Conservation (phyloP, 2,113 vertebrate species). For the Illadopsis cleaveri region DNA sequence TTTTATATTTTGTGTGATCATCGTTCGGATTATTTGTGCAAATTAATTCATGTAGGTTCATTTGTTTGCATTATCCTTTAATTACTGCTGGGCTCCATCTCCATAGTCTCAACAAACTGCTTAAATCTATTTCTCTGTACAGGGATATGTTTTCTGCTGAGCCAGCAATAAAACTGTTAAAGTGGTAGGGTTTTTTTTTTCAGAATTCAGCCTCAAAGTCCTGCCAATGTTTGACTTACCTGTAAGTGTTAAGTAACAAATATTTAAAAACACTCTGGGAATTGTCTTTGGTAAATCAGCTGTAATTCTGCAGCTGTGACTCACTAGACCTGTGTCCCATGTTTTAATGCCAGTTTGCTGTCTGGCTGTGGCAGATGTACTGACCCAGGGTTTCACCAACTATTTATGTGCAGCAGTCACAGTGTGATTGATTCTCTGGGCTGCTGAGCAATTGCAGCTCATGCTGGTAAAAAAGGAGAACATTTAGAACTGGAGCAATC, state of each 20-base stretch:
- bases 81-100: neutral
- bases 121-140: neutral
- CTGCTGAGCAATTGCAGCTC: neutral
- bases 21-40: neutral
- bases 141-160: neutral
- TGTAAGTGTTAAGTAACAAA: neutral
- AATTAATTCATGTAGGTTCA: neutral
- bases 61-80: neutral
- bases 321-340: neutral
- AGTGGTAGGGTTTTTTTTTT: neutral
- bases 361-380: neutral
- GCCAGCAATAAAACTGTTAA: neutral
- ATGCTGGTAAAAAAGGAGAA: neutral
- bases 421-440: neutral
- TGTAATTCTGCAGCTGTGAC: neutral
- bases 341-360: neutral
- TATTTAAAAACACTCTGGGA: neutral
- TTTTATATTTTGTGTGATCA: neutral
- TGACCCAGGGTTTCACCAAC: neutral
- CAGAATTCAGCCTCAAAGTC: neutral
- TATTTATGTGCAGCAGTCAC: neutral
- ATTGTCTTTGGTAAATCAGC: neutral
- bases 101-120: neutral
- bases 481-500: neutral
- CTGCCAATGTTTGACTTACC: neutral